Evolutionary conservation across 1,140 invertebrate genomes (phyloP).

Genomic region (fruit fly (Drosophila melanogaster)): Release_6_plus_ISO1_MT NT_037436.4:18020001-18020500

Average conservation of each 20-base stretch:
- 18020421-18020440: conserved; percentile 24
- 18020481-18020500: conserved; percentile 31
- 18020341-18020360: conserved; percentile 13
- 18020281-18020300: conserved; percentile 45
- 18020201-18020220: conserved; percentile 70
- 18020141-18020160: conserved; percentile 18
- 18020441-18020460: conserved; percentile 25
- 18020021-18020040: conserved; percentile 79
- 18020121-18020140: conserved; percentile 61
- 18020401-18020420: conserved; percentile 58
- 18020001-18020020: conserved; percentile 16
- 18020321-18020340: not conserved
- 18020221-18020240: conserved; percentile 51
- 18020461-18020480: conserved; percentile 2
- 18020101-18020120: conserved; percentile 56
- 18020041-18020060: conserved; percentile 70
- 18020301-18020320: not conserved
- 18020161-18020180: conserved; percentile 26
- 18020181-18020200: conserved; percentile 77
- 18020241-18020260: conserved; percentile 11
- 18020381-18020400: conserved; percentile 81
- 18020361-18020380: conserved; percentile 82
- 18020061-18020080: conserved; percentile 81
- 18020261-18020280: conserved; percentile 57
- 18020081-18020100: conserved; percentile 84